Conservation (phyloP, 2,113 vertebrate species). For the Puma concolor region DNA sequence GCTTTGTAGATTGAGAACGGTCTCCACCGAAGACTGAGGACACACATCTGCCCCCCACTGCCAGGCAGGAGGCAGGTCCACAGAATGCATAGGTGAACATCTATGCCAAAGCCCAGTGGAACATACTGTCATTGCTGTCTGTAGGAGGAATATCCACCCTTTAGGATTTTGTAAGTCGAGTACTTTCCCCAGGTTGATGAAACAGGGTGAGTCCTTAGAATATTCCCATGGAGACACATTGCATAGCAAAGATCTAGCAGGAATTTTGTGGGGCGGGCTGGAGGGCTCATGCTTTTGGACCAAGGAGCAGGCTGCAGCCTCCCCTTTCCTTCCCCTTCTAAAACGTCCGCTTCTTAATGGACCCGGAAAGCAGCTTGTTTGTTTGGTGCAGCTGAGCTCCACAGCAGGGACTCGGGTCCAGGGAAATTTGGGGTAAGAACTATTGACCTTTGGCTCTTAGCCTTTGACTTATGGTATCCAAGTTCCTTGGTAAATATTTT, state of each 20-base stretch:
- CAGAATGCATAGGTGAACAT: not conserved
- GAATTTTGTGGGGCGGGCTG: not conserved
- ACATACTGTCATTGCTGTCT: not conserved
- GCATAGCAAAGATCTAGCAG: not conserved
- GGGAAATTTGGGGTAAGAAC: conserved; percentile 76
- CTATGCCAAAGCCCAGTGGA: not conserved
- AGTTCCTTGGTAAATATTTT: conserved; percentile 75
- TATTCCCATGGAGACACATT: not conserved
- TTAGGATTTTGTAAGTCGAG: not conserved
- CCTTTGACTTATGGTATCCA: conserved; percentile 66
- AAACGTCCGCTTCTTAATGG: conserved; percentile 50
- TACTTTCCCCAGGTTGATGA: conserved; percentile 11
- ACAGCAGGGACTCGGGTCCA: conserved; percentile 62
- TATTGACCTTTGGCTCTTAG: conserved; percentile 76
- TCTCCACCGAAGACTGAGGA: not conserved
- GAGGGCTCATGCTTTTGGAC: not conserved
- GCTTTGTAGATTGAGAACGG: not conserved
- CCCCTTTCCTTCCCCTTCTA: not conserved
- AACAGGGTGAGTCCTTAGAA: not conserved
- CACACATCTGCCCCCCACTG: not conserved
- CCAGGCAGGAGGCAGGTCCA: not conserved
- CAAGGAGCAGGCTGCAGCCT: not conserved
- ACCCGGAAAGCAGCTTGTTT: conserved; percentile 49
- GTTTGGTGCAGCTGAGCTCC: conserved; percentile 64
- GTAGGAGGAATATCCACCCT: not conserved